Conservation (phyloP, 2,797 vertebrate species). For the Tragopan temminckii region DNA sequence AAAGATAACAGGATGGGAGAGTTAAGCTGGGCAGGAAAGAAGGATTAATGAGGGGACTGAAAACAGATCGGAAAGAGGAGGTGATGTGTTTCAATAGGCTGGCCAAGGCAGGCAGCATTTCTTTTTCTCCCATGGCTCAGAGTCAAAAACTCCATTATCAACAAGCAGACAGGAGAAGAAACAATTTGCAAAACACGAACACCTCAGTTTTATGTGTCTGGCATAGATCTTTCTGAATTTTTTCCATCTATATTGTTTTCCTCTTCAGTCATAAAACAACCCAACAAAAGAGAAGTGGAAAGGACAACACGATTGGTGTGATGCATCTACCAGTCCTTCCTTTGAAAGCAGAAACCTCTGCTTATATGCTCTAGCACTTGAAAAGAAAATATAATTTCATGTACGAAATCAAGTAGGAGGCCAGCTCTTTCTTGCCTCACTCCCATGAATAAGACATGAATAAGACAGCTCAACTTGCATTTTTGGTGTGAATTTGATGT, state of each 20-base stretch:
- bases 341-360: slow-evolving; percentile 24
- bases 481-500: slow-evolving; percentile 46
- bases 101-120: slow-evolving; percentile 23
- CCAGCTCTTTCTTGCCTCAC: slow-evolving; percentile 32
- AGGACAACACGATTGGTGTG: neutral
- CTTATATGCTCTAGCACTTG: neutral
- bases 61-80: slow-evolving; percentile 43
- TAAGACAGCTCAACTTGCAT: slow-evolving; percentile 18
- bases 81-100: slow-evolving; percentile 21
- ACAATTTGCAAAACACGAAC: slow-evolving; percentile 29
- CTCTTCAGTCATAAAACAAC: neutral
- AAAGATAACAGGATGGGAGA: slow-evolving; percentile 53
- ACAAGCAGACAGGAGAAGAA: neutral
- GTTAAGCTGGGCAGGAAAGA: slow-evolving; percentile 35
- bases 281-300: neutral
- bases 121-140: slow-evolving; percentile 21
- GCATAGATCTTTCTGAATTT: neutral
- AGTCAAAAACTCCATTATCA: slow-evolving; percentile 57
- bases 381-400: neutral
- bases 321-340: neutral
- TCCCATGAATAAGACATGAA: neutral
- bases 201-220: slow-evolving; percentile 34
- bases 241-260: neutral
- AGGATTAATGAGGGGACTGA: slow-evolving; percentile 33
- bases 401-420: neutral